Percentiles rank a stretch among this genome's conserved stretches.
phyloP scores from a whole-genome alignment of 2,113 vertebrate genomes.

The Crotophaga sulcirostris region DNA sequence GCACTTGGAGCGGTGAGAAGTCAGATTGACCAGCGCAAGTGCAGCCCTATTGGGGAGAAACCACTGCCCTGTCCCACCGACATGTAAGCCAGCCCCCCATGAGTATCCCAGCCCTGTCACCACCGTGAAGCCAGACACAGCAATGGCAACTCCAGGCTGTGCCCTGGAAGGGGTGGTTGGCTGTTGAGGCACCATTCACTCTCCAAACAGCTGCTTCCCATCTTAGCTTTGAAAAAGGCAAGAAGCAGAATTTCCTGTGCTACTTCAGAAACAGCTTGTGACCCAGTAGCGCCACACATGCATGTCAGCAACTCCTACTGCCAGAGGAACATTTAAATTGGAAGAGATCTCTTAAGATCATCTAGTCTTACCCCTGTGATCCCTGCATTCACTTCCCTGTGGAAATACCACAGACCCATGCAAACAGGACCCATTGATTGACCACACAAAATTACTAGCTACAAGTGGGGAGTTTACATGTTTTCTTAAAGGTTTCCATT shows the following conservation, averaged over 20 bases:
- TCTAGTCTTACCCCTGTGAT: rapidly evolving
- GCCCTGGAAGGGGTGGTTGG: background rate
- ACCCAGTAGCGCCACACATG: background rate
- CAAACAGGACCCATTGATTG: background rate
- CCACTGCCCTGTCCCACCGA: background rate
- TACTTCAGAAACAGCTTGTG: rapidly evolving
- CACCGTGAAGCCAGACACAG: background rate
- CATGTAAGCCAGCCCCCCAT: rapidly evolving
- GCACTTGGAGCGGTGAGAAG: background rate
- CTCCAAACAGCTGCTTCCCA: background rate
- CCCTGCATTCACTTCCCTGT: background rate
- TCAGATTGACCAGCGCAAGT: background rate
- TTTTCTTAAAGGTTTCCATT: background rate
- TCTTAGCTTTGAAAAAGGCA: background rate
- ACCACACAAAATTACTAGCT: background rate
- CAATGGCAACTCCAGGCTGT: background rate
- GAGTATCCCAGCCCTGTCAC: background rate
- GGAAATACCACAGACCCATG: background rate
- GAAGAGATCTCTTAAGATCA: background rate
- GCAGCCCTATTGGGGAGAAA: background rate
- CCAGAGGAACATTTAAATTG: background rate
- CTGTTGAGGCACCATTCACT: rapidly evolving
- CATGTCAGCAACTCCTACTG: background rate
- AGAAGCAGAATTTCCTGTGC: background rate
- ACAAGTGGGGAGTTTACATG: rapidly evolving